Conservation (phyloP, 2,888 invertebrate species). For the Drosophila lacicola region DNA sequence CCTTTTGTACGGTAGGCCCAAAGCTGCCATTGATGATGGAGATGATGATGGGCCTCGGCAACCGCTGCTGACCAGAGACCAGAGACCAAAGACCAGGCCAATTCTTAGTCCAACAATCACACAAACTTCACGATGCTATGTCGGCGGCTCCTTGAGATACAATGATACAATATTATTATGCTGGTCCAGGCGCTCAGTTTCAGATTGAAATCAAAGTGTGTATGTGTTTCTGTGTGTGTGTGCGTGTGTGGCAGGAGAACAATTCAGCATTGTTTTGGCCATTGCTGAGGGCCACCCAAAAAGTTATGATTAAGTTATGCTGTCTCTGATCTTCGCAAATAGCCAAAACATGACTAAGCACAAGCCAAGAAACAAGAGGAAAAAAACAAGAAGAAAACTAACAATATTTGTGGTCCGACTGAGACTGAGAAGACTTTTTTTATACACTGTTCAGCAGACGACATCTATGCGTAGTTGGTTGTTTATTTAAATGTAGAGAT, state of each 20-base stretch:
- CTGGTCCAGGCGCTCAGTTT: slow-evolving; percentile 65
- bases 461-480: background rate
- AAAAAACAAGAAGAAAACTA: background rate
- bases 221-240: slow-evolving; percentile 27
- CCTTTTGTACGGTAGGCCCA: slow-evolving; percentile 74
- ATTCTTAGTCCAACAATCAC: slow-evolving; percentile 47
- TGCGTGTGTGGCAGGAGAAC: slow-evolving; percentile 57
- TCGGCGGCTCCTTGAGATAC: slow-evolving; percentile 76
- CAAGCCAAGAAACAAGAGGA: slow-evolving; percentile 10
- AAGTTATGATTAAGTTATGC: slow-evolving; percentile 83
- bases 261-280: slow-evolving; percentile 78
- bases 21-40: slow-evolving; percentile 76
- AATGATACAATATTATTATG: slow-evolving; percentile 80
- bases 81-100: slow-evolving; percentile 26
- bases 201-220: slow-evolving; percentile 76
- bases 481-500: too few species aligned
- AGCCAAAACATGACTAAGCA: slow-evolving; percentile 75
- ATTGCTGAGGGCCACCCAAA: slow-evolving; percentile 80
- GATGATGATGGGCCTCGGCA: slow-evolving; percentile 71
- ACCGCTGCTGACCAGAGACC: slow-evolving; percentile 31
- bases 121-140: slow-evolving; percentile 49
- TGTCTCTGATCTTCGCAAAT: slow-evolving; percentile 50
- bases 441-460: background rate
- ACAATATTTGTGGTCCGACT: background rate
- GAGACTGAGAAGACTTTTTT: background rate